phyloP scores from a whole-genome alignment of 2,113 vertebrate genomes.

The Lethenteron reissneri region DNA sequence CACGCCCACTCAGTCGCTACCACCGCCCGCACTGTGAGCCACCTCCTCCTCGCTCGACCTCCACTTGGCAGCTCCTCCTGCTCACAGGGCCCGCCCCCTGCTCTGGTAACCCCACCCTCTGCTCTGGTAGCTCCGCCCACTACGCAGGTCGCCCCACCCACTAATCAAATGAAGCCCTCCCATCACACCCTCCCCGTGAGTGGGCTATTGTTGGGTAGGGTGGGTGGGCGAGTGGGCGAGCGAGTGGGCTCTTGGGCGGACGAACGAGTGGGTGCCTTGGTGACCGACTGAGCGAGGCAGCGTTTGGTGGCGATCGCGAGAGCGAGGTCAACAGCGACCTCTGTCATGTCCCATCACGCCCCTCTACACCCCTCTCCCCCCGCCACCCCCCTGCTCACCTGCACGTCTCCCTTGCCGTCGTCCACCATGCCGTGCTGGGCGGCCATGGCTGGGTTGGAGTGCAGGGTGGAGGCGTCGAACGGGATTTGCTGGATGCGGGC shows the following conservation, averaged over 20 bases:
- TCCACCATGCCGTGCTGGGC: slow-evolving; percentile 95
- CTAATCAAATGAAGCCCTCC: no score
- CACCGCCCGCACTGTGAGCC: fast-evolving
- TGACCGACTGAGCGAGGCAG: no score
- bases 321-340: neutral
- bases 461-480: slow-evolving; percentile 56
- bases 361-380: neutral
- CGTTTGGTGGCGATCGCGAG: no score
- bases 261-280: no score
- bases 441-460: slow-evolving; percentile 62
- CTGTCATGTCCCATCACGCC: neutral
- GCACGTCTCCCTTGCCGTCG: slow-evolving; percentile 51
- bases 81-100: neutral
- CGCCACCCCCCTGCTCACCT: slow-evolving; percentile 20
- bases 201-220: no score
- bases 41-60: neutral
- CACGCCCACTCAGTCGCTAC: fast-evolving
- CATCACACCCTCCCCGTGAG: no score
- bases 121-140: neutral
- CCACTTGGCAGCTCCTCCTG: neutral
- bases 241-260: no score
- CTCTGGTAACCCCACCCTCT: neutral
- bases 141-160: neutral
- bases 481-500: slow-evolving; percentile 66
- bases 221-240: no score